Evolutionary conservation across 2,797 vertebrate species (phyloP).

Genomic region (Pachyuromys duprasi): DNA sequence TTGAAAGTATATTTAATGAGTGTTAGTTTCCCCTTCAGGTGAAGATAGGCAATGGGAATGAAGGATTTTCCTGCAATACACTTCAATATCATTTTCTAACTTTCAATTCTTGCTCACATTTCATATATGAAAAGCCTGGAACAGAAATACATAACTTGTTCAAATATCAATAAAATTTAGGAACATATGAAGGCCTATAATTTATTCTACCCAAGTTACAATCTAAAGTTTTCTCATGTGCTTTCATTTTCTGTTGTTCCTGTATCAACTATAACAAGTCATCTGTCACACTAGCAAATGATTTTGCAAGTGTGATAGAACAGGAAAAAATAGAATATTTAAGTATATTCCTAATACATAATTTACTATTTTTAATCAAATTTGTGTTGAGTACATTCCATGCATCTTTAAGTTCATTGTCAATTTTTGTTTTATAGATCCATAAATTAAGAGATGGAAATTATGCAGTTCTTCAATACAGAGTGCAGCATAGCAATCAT

Average conservation of each 20-base stretch:
- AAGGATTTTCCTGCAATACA: background rate
- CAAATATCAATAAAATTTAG: slow-evolving; percentile 28
- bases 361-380: background rate
- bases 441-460: background rate
- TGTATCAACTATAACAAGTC: background rate
- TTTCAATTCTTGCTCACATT: slow-evolving; percentile 11
- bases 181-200: background rate
- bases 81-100: slow-evolving; percentile 51
- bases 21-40: background rate
- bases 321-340: background rate
- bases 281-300: background rate
- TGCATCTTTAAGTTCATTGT: background rate
- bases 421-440: background rate
- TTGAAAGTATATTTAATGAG: slow-evolving; percentile 51
- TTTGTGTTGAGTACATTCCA: background rate
- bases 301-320: background rate
- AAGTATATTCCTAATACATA: background rate
- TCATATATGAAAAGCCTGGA: slow-evolving; percentile 15
- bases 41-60: slow-evolving; percentile 23
- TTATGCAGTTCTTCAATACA: background rate
- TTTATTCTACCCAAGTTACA: background rate
- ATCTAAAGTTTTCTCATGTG: background rate
- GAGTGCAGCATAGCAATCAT: background rate
- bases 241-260: background rate
- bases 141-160: slow-evolving; percentile 26